Evolutionary conservation across 2,113 vertebrate species (phyloP).

Genomic region (Maccullochella peelii): DNA sequence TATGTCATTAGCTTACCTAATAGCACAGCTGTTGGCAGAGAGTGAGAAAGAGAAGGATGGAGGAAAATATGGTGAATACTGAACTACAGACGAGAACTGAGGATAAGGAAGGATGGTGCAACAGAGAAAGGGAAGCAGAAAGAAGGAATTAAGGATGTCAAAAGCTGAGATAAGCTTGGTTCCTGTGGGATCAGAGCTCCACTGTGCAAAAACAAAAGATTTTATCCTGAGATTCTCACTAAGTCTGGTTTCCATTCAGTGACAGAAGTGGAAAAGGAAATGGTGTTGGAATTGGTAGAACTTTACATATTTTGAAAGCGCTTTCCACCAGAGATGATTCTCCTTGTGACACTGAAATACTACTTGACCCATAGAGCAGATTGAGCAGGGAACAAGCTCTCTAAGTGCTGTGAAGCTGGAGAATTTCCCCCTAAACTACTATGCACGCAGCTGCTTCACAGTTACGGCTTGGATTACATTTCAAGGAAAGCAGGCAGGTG

Average conservation of each 20-base stretch:
- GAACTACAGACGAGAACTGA: not conserved
- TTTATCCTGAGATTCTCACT: not conserved
- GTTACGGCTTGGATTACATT: slow-evolving; percentile 2
- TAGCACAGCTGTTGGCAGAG: no score
- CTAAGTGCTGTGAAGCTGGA: not conserved
- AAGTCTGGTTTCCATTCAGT: not conserved
- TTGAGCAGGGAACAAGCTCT: slow-evolving; percentile 5
- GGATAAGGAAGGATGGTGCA: not conserved
- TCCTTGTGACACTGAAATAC: not conserved
- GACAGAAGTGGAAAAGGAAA: no score
- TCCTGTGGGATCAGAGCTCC: not conserved
- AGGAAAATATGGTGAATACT: no score
- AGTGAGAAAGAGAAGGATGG: no score
- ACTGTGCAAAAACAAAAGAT: not conserved
- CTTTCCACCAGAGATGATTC: not conserved
- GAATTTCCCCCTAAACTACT: not conserved
- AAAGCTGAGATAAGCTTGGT: not conserved
- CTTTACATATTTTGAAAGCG: not conserved
- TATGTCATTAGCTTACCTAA: no score
- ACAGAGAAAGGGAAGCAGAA: not conserved
- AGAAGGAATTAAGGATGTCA: not conserved
- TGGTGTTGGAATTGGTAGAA: not conserved
- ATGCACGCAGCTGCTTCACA: not conserved
- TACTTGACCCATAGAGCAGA: not conserved
- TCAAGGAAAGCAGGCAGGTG: slow-evolving; percentile 13